Evolutionary conservation across 2,113 vertebrate genomes (phyloP).

Genomic region (Ginglymostoma cirratum): DNA sequence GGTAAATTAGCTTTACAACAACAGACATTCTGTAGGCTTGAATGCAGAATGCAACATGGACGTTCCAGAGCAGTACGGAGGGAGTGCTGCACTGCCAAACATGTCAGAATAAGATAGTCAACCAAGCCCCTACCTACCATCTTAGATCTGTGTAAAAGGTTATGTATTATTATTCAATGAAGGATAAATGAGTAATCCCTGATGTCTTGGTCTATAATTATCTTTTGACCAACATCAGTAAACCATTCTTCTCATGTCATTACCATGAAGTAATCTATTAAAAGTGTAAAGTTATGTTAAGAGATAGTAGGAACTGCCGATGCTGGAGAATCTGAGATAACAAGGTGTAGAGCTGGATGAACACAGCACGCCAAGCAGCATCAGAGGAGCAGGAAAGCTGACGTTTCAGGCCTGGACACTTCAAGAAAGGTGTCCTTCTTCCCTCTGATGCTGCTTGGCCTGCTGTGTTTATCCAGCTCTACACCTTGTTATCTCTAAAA

Average conservation of each 20-base stretch:
- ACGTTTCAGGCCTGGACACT: too few species aligned
- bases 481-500: too few species aligned
- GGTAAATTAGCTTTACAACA: neutral
- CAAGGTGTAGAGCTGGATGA: too few species aligned
- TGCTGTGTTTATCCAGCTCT: too few species aligned
- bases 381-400: too few species aligned
- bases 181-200: neutral
- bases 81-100: neutral
- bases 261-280: neutral
- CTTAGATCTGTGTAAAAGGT: neutral
- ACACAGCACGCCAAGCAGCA: too few species aligned
- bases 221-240: neutral
- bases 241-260: neutral
- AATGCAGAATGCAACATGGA: neutral
- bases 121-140: neutral
- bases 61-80: neutral
- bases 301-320: too few species aligned
- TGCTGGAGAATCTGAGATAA: too few species aligned
- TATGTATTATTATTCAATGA: neutral
- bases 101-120: neutral
- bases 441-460: too few species aligned
- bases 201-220: neutral
- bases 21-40: too few species aligned
- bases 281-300: too few species aligned
- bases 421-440: too few species aligned